Evolutionary conservation across 2,797 vertebrate species (phyloP).

Genomic region (Gymnothorax reevesii): DNA sequence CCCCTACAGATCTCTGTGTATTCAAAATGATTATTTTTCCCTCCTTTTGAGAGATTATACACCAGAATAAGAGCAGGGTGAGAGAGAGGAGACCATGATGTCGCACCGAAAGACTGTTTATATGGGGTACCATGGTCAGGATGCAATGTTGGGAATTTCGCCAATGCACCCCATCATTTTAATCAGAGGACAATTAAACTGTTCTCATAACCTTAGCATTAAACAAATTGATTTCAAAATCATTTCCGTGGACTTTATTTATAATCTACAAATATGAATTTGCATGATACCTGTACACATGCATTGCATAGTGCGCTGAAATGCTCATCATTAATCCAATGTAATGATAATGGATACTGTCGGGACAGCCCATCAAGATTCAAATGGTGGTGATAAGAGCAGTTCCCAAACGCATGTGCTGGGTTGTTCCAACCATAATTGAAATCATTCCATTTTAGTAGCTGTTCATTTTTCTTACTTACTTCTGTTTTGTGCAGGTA

Average conservation of each 20-base stretch:
- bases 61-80: not conserved
- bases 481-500: no score
- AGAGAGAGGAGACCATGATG: not conserved
- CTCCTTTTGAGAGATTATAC: constrained; percentile 10
- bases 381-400: not conserved
- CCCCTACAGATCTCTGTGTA: not conserved
- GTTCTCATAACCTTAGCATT: not conserved
- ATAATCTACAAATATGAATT: not conserved
- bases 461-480: no score
- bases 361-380: not conserved
- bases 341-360: not conserved
- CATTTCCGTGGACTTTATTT: not conserved
- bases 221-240: not conserved
- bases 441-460: no score
- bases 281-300: no score
- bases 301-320: not conserved
- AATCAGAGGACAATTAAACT: not conserved
- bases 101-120: not conserved
- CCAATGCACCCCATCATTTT: not conserved
- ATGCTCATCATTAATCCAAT: not conserved
- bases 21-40: not conserved
- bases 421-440: no score
- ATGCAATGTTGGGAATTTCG: no score
- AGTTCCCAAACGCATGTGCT: no score
- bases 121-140: not conserved